Base-by-base conservation (phyloP, 2,797 vertebrate species). In the Acanthurus tractus region DNA sequence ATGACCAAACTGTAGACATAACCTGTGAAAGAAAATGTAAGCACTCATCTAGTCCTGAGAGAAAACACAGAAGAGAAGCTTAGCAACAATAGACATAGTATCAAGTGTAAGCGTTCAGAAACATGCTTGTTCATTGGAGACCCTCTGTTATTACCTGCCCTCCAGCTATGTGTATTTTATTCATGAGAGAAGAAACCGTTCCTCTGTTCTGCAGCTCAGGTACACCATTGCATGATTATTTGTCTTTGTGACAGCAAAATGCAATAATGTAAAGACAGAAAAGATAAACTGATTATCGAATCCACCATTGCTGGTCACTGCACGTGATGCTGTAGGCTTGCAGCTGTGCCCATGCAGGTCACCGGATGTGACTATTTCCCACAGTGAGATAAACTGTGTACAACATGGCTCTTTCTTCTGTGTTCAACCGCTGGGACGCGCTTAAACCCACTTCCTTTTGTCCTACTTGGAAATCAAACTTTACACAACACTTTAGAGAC, bases 381-480 rank as follows among this genome's bases (percentile, higher is more conserved):
- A 78, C 87, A 81, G 89, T 50, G 80, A 91, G 87, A 88, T 82
- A 91, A 93, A 94, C 74, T 74, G 88, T 76, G 52, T 82, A 66
- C 66, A 69, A 74, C 56, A 49, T 63, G 71, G 70, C 81, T 93
- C 71, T 29, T 29, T 29, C 25, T 29, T 29, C 25, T 29, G 25
- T 4, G 5, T 29, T 29, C 63, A 79, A 81, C 89, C 76, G 63
- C 61, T 59, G 87, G 86, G 87, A 89, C 40, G 34, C 8, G 55
- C 74, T 84, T 75, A 88, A 90, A 85, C 87, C 87, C 82, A 89
- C 78, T 87, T 92, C 62, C 67, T 79, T 73, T 86, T 89, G 93
- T 91, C 91, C 94, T 91, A 94, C 86, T 94, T 94, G 87, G 78
- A 92, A 92, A 84, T 88, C 63, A 79, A 87, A 91, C 77, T 88